Percentiles rank a stretch among this genome's conserved stretches.
Evolutionary conservation across 1,140 invertebrate genomes (phyloP).

Genomic region (Zelostemma sp.): DNA sequence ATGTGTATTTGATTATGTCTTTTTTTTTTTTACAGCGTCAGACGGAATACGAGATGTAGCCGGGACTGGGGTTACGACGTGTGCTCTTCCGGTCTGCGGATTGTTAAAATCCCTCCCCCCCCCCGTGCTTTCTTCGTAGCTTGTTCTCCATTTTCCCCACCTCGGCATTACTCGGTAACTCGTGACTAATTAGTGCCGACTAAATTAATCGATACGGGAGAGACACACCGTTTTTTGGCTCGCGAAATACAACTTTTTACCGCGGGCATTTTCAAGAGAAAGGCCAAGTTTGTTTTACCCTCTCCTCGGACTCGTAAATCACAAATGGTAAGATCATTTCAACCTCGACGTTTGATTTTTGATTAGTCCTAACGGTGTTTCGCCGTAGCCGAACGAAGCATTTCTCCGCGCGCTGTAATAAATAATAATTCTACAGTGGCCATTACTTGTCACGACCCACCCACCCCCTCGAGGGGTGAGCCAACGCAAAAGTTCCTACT

Average conservation of each 20-base stretch:
- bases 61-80: too few relatives aligned
- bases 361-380: constrained; percentile 13
- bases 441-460: constrained; percentile 56
- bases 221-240: not conserved
- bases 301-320: not conserved
- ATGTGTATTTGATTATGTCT: too few relatives aligned
- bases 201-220: constrained; percentile 33
- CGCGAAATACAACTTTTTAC: not conserved
- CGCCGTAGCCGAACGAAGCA: too few relatives aligned
- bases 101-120: too few relatives aligned
- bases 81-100: too few relatives aligned
- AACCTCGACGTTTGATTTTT: constrained; percentile 3
- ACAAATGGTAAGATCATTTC: too few relatives aligned
- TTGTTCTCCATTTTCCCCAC: constrained; percentile 30
- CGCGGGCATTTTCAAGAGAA: not conserved
- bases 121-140: constrained; percentile 16
- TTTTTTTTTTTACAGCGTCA: too few relatives aligned
- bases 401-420: too few relatives aligned
- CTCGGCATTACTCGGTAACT: constrained; percentile 15
- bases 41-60: too few relatives aligned
- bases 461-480: constrained; percentile 15
- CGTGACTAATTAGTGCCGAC: constrained; percentile 44
- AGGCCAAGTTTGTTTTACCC: too few relatives aligned
- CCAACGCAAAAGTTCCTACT: constrained; percentile 5
- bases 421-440: constrained; percentile 62